phyloP scores from a whole-genome alignment of 2,888 invertebrate genomes.

The Portevinia maculata region DNA sequence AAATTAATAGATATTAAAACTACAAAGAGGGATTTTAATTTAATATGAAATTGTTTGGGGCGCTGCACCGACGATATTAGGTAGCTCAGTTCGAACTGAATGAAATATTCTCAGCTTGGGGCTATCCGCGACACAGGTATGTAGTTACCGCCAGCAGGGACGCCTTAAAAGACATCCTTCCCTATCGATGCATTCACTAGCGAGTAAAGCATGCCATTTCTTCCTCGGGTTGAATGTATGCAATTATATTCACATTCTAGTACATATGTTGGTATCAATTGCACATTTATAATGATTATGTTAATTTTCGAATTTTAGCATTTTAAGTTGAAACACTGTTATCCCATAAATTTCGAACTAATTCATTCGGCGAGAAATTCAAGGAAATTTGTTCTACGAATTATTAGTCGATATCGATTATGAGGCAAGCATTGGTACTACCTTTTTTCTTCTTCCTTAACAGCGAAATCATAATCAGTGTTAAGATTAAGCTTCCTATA shows the following conservation, averaged over 20 bases:
- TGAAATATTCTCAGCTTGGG: constrained; percentile 1
- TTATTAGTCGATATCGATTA: no score
- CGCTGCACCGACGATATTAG: no score
- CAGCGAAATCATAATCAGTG: no score
- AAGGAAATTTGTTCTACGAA: constrained; percentile 19
- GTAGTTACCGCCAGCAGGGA: neutral
- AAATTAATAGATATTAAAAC: constrained; percentile 29
- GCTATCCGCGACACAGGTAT: neutral
- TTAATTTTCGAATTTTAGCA: constrained; percentile 16
- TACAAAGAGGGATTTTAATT: constrained; percentile 39
- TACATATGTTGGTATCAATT: no score
- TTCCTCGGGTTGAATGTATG: neutral
- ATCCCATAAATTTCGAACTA: constrained; percentile 37
- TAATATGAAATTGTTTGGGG: constrained; percentile 26
- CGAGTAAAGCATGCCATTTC: neutral
- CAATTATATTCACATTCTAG: no score
- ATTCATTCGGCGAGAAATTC: constrained; percentile 14
- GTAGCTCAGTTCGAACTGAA: no score
- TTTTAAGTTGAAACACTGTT: constrained; percentile 26
- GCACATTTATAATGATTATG: neutral
- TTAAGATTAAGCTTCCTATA: no score
- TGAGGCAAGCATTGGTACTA: no score
- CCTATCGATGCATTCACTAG: neutral
- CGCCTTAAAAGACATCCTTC: neutral
- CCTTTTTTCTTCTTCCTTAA: no score